These are phyloP conservation scores for human DNA, from an alignment of 2,113 vertebrate species.

Conservation along the genomic window GRCh38 chr5:6778001-6778500, in stretches of 20 bases:
- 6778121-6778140: not conserved
- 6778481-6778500: not conserved
- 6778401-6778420: not conserved
- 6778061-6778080: not conserved
- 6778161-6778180: too few species aligned
- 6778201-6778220: not conserved
- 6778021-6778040: too few species aligned
- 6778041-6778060: too few species aligned
- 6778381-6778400: not conserved
- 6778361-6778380: too few species aligned
- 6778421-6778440: not conserved
- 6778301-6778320: not conserved
- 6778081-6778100: not conserved
- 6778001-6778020: too few species aligned
- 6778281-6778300: not conserved
- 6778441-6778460: not conserved
- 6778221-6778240: not conserved
- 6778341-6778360: not conserved
- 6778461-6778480: not conserved
- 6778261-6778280: not conserved
- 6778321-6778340: not conserved
- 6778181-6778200: not conserved
- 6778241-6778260: not conserved
- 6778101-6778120: not conserved
- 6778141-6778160: not conserved